Evolutionary conservation across 2,797 vertebrate genomes (phyloP).

Genomic region (Ctenopoma multispine): DNA sequence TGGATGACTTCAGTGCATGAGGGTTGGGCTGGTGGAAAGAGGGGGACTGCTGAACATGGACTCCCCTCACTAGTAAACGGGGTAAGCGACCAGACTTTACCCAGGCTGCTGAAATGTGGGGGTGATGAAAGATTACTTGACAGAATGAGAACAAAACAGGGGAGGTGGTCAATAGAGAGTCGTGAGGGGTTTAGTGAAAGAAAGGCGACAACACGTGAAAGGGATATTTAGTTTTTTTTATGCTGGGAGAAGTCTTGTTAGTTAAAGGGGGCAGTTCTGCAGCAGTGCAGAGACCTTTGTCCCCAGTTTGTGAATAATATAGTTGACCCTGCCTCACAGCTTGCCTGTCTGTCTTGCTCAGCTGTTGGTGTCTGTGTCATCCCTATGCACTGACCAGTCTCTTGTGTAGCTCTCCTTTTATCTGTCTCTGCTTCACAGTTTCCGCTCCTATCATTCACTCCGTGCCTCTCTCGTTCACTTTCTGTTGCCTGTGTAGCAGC

Average conservation of each 20-base stretch:
- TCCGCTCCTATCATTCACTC: constrained; percentile 5
- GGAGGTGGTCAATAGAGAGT: constrained; percentile 13
- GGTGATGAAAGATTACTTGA: constrained; percentile 49
- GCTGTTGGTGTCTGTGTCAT: constrained; percentile 53
- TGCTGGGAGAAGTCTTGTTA: constrained; percentile 6
- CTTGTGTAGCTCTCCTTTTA: constrained; percentile 15
- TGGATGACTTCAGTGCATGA: constrained; percentile 77
- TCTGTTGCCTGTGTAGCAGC: constrained; percentile 27
- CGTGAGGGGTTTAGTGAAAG: constrained; percentile 7
- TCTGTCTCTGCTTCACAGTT: constrained; percentile 14
- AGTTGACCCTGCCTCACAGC: constrained; percentile 57
- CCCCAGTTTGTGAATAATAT: constrained; percentile 38
- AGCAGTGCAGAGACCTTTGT: constrained; percentile 68
- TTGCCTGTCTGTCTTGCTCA: constrained; percentile 55
- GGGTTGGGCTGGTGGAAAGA: constrained; percentile 56
- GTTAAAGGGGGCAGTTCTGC: constrained; percentile 32
- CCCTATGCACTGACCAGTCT: constrained; percentile 25
- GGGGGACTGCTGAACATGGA: constrained; percentile 70
- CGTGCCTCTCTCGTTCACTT: constrained; percentile 1
- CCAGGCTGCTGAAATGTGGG: constrained; percentile 42
- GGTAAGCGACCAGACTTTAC: constrained; percentile 71
- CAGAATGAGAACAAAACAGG: constrained; percentile 60
- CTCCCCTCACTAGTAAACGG: constrained; percentile 72
- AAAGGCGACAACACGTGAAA: background rate
- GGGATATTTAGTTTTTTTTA: constrained; percentile 19